Conservation (phyloP, 1,140 invertebrate species). For the Colletes latitarsis region DNA sequence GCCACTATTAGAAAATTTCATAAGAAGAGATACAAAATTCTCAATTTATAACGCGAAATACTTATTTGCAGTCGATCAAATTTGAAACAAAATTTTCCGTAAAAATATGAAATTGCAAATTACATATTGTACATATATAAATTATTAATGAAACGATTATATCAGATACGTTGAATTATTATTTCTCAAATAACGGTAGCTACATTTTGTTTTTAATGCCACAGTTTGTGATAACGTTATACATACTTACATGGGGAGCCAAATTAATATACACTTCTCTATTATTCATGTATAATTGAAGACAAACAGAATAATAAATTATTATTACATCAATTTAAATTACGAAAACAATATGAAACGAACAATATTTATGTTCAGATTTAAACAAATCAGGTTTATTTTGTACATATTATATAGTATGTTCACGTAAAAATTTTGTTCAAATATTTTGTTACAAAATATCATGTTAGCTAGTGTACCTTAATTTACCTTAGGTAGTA, state of each 20-base stretch:
- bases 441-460: constrained; percentile 17
- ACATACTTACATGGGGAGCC: constrained; percentile 18
- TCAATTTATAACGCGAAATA: constrained; percentile 32
- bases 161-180: constrained; percentile 13
- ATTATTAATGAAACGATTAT: constrained; percentile 13
- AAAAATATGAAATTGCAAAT: constrained; percentile 12
- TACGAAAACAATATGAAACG: constrained; percentile 36
- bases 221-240: constrained; percentile 48
- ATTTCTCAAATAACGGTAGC: constrained; percentile 19
- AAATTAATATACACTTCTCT: constrained; percentile 41
- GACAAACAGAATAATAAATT: constrained; percentile 5
- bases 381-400: constrained; percentile 21
- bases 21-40: constrained; percentile 6
- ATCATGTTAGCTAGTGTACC: neutral
- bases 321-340: constrained; percentile 32
- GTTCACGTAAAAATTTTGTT: constrained; percentile 6
- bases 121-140: constrained; percentile 24
- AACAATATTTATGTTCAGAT: constrained; percentile 29
- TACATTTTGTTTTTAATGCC: constrained; percentile 34
- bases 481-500: constrained; percentile 23
- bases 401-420: constrained; percentile 17
- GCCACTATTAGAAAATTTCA: constrained; percentile 36
- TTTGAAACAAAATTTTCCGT: neutral
- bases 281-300: constrained; percentile 45
- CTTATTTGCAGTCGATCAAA: constrained; percentile 15